Evolutionary conservation across 2,113 vertebrate species (phyloP).

Genomic region (Poeciliopsis prolifica): DNA sequence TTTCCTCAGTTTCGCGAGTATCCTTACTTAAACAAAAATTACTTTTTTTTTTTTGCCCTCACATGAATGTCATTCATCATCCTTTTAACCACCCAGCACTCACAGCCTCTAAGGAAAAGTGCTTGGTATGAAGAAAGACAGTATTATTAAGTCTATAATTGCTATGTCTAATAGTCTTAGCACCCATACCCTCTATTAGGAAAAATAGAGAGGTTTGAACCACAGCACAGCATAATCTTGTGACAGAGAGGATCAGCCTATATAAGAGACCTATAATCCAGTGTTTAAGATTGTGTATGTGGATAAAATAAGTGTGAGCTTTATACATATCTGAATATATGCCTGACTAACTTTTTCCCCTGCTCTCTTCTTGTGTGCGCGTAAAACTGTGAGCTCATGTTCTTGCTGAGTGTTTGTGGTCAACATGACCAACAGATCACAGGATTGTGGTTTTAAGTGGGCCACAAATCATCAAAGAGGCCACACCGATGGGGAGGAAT

Average conservation of each 20-base stretch:
- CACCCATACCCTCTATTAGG: constrained; percentile 66
- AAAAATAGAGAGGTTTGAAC: constrained; percentile 73
- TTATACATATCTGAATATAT: constrained; percentile 12
- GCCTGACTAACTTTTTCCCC: constrained; percentile 2
- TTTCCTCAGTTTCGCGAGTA: not conserved
- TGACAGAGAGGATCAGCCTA: constrained; percentile 46
- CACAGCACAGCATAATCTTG: constrained; percentile 43
- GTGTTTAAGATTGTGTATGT: constrained; percentile 12
- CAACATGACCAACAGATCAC: constrained; percentile 58
- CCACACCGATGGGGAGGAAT: constrained; percentile 59
- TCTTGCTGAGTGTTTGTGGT: constrained; percentile 57
- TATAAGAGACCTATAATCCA: constrained; percentile 50
- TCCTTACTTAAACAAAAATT: not conserved
- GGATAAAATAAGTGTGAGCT: constrained; percentile 33
- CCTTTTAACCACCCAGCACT: constrained; percentile 22
- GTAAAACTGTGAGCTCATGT: not conserved
- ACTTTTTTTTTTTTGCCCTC: constrained; percentile 3
- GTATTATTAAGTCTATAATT: constrained; percentile 68
- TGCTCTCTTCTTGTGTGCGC: not conserved
- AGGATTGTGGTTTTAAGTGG: constrained; percentile 66
- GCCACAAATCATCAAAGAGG: constrained; percentile 68
- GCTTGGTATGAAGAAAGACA: constrained; percentile 70
- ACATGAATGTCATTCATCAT: constrained; percentile 19
- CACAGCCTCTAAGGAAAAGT: constrained; percentile 55
- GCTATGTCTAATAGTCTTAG: constrained; percentile 71